A percentile compares a stretch with the other conserved stretches of the same genome.
phyloP scores from a whole-genome alignment of 2,797 vertebrate genomes.

The Cyclura pinguis region DNA sequence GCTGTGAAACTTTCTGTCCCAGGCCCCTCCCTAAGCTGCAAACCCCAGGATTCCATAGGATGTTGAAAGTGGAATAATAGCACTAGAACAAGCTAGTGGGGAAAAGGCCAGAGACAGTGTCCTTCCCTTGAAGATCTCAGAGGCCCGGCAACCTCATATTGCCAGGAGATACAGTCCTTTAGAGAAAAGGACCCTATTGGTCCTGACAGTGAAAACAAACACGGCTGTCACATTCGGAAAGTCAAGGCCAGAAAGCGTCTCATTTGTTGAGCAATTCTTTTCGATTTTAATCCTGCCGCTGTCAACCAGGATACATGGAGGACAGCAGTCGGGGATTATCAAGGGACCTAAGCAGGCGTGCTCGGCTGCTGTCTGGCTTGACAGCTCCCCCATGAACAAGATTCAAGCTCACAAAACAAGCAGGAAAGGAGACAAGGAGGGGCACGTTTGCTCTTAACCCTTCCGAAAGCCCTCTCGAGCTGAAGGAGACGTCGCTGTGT shows the following conservation, averaged over 20 bases:
- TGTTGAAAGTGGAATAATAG: too few relatives aligned
- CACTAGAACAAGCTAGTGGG: too few relatives aligned
- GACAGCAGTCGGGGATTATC: slow-evolving; percentile 72
- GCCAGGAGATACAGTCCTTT: too few relatives aligned
- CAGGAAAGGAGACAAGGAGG: slow-evolving; percentile 28
- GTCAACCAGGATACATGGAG: slow-evolving; percentile 72
- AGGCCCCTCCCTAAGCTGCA: too few relatives aligned
- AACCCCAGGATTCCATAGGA: too few relatives aligned
- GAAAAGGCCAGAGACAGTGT: too few relatives aligned
- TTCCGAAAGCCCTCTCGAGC: slow-evolving; percentile 25
- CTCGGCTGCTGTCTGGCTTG: slow-evolving; percentile 63
- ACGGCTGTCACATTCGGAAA: slow-evolving; percentile 67
- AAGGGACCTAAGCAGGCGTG: slow-evolving; percentile 60
- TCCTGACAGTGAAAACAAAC: slow-evolving; percentile 62
- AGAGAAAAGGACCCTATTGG: too few relatives aligned
- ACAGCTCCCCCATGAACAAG: slow-evolving; percentile 74
- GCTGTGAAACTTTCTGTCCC: too few relatives aligned
- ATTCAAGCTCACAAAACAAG: slow-evolving; percentile 65
- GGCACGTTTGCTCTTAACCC: slow-evolving; percentile 52
- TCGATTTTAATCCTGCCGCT: slow-evolving; percentile 73
- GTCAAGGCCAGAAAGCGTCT: slow-evolving; percentile 74
- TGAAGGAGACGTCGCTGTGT: rapidly evolving
- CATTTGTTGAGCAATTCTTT: slow-evolving; percentile 75
- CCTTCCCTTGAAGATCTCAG: too few relatives aligned
- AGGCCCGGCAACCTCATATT: too few relatives aligned